Evolutionary conservation across 2,888 invertebrate species (phyloP).

Genomic region (Philopedon plagiatum): DNA sequence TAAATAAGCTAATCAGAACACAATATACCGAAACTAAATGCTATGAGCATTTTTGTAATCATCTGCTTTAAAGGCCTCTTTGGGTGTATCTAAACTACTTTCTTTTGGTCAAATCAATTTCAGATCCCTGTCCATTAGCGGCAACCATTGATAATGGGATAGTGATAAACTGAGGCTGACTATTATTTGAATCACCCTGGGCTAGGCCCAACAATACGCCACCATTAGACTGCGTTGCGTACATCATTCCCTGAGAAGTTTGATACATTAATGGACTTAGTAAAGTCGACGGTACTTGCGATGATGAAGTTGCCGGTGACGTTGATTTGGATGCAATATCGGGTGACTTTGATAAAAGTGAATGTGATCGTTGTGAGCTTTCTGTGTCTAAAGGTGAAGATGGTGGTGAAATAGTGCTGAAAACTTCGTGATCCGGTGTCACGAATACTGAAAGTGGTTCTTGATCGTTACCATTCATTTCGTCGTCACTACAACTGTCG

Average conservation of each 20-base stretch:
- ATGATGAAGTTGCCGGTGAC: slow-evolving; percentile 53
- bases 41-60: too few species aligned
- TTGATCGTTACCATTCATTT: slow-evolving; percentile 60
- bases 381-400: slow-evolving; percentile 54
- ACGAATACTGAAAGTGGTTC: slow-evolving; percentile 54
- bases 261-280: slow-evolving; percentile 67
- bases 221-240: slow-evolving; percentile 68
- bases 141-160: slow-evolving; percentile 79
- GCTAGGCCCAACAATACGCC: slow-evolving; percentile 68
- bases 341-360: slow-evolving; percentile 40
- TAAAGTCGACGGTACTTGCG: slow-evolving; percentile 55
- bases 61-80: too few species aligned
- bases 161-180: slow-evolving; percentile 78
- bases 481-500: slow-evolving; percentile 66
- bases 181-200: slow-evolving; percentile 59
- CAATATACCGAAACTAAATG: too few species aligned
- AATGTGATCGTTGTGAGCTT: slow-evolving; percentile 43
- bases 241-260: slow-evolving; percentile 69
- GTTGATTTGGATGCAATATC: slow-evolving; percentile 41
- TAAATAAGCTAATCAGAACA: too few species aligned
- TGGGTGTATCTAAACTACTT: too few species aligned
- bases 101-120: slow-evolving; percentile 63
- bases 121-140: slow-evolving; percentile 65
- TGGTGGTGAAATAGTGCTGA: slow-evolving; percentile 55
- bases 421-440: slow-evolving; percentile 55